A percentile compares a stretch with the other conserved stretches of the same genome.
These are phyloP conservation scores for Drosophila nr. medialis DNA, from an alignment of 2,888 invertebrate species.

Conservation along the genomic window DNA sequence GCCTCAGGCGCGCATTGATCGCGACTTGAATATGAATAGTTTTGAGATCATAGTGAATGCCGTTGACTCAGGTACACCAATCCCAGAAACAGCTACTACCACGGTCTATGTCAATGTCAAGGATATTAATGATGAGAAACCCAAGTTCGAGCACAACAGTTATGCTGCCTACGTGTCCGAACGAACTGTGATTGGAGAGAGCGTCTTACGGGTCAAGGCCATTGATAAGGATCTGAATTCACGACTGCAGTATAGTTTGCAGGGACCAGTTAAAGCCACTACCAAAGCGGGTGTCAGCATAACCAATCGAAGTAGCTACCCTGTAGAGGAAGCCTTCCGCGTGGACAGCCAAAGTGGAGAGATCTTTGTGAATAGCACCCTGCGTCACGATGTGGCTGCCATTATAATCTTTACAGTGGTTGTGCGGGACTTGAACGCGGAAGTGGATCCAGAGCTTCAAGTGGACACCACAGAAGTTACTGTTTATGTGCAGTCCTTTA, in stretches of 20 bases:
- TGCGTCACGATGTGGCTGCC: conserved; percentile 91
- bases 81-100: conserved; percentile 91
- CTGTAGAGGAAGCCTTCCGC: conserved; percentile 88
- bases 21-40: conserved; percentile 88
- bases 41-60: conserved; percentile 91
- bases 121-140: conserved; percentile 93
- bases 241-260: conserved; percentile 88
- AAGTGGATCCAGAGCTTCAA: conserved; percentile 88
- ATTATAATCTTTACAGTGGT: conserved; percentile 90
- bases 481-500: conserved; percentile 91
- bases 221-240: conserved; percentile 90
- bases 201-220: conserved; percentile 88
- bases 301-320: conserved; percentile 87
- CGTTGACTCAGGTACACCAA: conserved; percentile 90
- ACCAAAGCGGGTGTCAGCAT: conserved; percentile 91
- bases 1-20: conserved; percentile 89
- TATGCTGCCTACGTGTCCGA: conserved; percentile 90
- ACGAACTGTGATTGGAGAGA: conserved; percentile 87
- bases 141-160: conserved; percentile 88
- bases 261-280: conserved; percentile 89
- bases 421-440: conserved; percentile 90
- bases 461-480: conserved; percentile 89
- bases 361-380: conserved; percentile 88
- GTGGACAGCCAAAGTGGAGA: conserved; percentile 90
- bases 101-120: conserved; percentile 90